phyloP scores from a whole-genome alignment of 1,140 invertebrate species.

The Zophobas morio region DNA sequence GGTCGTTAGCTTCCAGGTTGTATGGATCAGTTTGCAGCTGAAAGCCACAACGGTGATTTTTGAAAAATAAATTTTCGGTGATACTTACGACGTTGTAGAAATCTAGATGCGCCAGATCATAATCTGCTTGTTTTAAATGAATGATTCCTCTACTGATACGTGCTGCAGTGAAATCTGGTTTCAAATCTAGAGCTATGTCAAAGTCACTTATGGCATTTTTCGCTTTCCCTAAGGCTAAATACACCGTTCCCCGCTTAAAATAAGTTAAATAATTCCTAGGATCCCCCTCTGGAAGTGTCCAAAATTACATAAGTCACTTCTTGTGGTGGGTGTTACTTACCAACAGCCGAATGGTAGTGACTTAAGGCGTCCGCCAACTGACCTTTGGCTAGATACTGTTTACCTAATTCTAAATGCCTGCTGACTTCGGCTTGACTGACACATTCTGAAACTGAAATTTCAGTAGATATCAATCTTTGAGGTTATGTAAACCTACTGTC shows the following conservation, averaged over 20 bases:
- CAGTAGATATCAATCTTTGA: slow-evolving; percentile 25
- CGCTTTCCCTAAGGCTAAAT: slow-evolving; percentile 95
- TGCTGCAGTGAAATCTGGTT: slow-evolving; percentile 94
- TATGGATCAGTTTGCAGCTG: slow-evolving; percentile 82
- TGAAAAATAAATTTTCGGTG: slow-evolving; percentile 6
- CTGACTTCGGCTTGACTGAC: slow-evolving; percentile 85
- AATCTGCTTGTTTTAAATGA: slow-evolving; percentile 90
- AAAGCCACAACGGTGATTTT: slow-evolving; percentile 53
- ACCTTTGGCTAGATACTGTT: slow-evolving; percentile 90
- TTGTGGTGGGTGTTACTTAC: slow-evolving; percentile 72
- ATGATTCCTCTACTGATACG: slow-evolving; percentile 89
- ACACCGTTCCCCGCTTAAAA: slow-evolving; percentile 96
- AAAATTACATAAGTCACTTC: slow-evolving; percentile 9
- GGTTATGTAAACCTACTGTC: slow-evolving; percentile 60
- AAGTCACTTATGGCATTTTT: slow-evolving; percentile 96
- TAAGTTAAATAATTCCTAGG: slow-evolving; percentile 96
- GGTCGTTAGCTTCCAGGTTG: slow-evolving; percentile 81
- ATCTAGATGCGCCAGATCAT: slow-evolving; percentile 87
- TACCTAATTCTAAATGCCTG: slow-evolving; percentile 93
- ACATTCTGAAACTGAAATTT: slow-evolving; percentile 73
- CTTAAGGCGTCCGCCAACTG: slow-evolving; percentile 96
- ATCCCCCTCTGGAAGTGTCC: slow-evolving; percentile 86
- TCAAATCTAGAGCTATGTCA: slow-evolving; percentile 91
- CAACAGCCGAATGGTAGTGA: slow-evolving; percentile 98
- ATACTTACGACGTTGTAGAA: slow-evolving; percentile 87